A percentile compares a stretch with the other conserved stretches of the same genome.
Conservation (phyloP, 2,797 vertebrate species). For the Tympanoctomys barrerae region DNA sequence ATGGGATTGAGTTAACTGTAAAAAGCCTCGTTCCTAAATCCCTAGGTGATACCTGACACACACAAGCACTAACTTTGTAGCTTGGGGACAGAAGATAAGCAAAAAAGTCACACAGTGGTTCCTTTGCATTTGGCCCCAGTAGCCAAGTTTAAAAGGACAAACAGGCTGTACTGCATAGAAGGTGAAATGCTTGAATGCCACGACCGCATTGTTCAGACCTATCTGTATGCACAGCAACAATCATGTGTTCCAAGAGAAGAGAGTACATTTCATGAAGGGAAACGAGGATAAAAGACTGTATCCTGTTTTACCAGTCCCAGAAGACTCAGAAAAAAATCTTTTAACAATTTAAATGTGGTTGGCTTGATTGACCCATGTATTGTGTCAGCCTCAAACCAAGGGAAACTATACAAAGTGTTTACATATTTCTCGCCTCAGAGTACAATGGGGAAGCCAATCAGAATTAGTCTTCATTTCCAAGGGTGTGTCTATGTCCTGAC, state of each 20-base stretch:
- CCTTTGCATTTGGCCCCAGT: constrained; percentile 90
- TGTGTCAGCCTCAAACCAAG: constrained; percentile 76
- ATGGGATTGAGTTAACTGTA: constrained; percentile 88
- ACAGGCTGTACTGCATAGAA: constrained; percentile 86
- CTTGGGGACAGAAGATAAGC: constrained; percentile 89
- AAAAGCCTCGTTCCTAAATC: constrained; percentile 89
- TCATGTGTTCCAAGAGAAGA: constrained; percentile 87
- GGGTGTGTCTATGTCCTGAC: neutral
- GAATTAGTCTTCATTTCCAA: constrained; percentile 23
- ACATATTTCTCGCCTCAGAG: constrained; percentile 55
- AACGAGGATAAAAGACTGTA: constrained; percentile 87
- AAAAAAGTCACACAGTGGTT: constrained; percentile 88
- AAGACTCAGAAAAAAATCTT: constrained; percentile 84
- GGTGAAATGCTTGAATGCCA: constrained; percentile 91
- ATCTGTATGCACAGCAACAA: constrained; percentile 89
- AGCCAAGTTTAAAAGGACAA: constrained; percentile 88
- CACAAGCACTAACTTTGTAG: constrained; percentile 87
- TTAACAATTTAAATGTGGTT: constrained; percentile 87
- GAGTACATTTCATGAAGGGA: constrained; percentile 87
- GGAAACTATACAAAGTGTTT: constrained; percentile 87
- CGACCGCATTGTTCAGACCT: constrained; percentile 88
- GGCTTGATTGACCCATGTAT: constrained; percentile 85
- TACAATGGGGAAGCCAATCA: neutral
- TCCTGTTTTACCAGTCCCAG: constrained; percentile 89
- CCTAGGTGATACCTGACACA: constrained; percentile 91